Evolutionary conservation across 2,113 vertebrate species (phyloP).

Genomic region (Heptranchias perlo): DNA sequence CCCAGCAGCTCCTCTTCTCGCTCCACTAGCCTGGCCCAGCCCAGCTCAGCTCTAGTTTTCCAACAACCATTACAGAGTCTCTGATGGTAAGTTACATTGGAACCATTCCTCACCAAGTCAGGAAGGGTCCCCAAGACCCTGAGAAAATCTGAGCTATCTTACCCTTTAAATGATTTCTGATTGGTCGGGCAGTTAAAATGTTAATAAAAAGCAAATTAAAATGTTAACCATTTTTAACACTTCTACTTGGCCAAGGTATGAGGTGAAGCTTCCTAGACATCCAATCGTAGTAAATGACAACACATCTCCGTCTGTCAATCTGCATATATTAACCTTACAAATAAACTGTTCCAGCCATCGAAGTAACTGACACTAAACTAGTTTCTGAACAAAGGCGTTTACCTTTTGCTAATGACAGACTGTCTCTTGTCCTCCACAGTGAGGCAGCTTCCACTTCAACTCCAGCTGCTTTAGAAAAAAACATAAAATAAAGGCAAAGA

Average conservation of each 20-base stretch:
- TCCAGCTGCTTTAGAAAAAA: not conserved
- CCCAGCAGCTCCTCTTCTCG: too few species aligned
- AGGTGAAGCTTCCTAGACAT: too few species aligned
- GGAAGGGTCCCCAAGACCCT: not conserved
- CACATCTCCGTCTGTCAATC: not conserved
- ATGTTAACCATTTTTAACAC: not conserved
- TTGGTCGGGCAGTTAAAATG: not conserved
- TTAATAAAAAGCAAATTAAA: too few species aligned
- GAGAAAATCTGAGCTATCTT: not conserved
- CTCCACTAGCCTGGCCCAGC: not conserved
- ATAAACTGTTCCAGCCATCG: not conserved
- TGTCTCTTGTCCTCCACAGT: not conserved
- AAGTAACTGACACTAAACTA: too few species aligned
- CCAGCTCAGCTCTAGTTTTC: not conserved
- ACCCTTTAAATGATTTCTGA: not conserved
- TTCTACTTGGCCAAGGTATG: too few species aligned
- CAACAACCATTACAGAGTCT: too few species aligned
- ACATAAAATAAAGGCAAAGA: too few species aligned
- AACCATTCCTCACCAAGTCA: not conserved
- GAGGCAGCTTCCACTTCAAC: not conserved
- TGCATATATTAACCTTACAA: not conserved
- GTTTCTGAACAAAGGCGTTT: too few species aligned
- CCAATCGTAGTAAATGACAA: not conserved
- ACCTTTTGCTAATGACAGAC: not conserved
- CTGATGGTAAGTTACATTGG: not conserved